Evolutionary conservation across 2,888 invertebrate species (phyloP), one percentile per base, ranked within the genome.

Genomic region (Metopia argyrocephala): DNA sequence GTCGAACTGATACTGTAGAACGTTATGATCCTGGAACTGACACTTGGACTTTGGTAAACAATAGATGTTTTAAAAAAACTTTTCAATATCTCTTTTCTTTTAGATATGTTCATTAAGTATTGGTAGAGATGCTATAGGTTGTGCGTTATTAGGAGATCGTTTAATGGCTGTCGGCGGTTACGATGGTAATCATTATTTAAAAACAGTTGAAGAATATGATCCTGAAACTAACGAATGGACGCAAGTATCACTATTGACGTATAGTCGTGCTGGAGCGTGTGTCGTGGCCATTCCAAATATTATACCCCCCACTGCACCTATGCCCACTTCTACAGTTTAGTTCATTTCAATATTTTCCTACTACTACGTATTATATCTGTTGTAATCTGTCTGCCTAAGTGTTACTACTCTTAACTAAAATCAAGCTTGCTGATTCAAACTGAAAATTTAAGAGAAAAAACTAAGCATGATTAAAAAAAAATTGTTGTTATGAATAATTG

Each of bases 141-240:
- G 96, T 78, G 96, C 96, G 85, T 91, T 96, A 46, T 93, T 98
- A 12, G 98, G 91, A 18, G 95, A 95, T 89, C 93, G 93, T 83
- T 90, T 96, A 66, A 92, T 95, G 85, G 95, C 95, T 50, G 94
- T 95, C 27, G 98, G 98, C 23, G 98, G 98, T 1, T 97, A 96
- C 89, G 97, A 98, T 91, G 98, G 98, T 27, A 95, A 95, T 86
- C 94, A 95, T 85, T 97, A 97, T 89, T 92, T 97, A 57, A 95
- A 94, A 86, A 94, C 95, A 79, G 97, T 97, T 2, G 98, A 98
- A 88, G 94, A 95, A 79, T 98, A 97, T 89, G 97, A 97, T 90
- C 94, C 97, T 1, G 94, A 94, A 88, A 92, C 93, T 3, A 95
- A 96, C 90, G 94, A 94, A 88, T 96, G 96, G 96, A 92, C 92